A percentile compares a stretch with the other conserved stretches of the same genome.
These are phyloP conservation scores for Enteromius radiatus DNA, from an alignment of 2,797 vertebrate species.

Conservation along the genomic window DNA sequence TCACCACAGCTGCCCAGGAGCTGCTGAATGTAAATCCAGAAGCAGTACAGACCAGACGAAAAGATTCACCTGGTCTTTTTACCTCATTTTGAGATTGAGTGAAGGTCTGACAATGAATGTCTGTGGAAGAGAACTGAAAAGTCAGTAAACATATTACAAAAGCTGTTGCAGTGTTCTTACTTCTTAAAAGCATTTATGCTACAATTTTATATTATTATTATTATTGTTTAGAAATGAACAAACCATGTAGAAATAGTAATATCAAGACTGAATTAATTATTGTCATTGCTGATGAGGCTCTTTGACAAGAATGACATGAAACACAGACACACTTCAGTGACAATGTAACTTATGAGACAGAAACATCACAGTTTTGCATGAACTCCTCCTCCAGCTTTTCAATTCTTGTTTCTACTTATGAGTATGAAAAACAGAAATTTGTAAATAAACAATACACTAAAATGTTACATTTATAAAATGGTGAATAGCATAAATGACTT, in stretches of 20 bases:
- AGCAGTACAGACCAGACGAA: background rate
- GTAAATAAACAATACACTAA: background rate
- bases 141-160: background rate
- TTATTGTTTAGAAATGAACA: background rate
- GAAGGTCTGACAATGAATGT: background rate
- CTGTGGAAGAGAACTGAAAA: background rate
- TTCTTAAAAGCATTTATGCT: background rate
- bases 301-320: background rate
- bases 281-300: background rate
- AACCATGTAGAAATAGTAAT: background rate
- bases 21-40: background rate
- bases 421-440: background rate
- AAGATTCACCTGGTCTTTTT: background rate
- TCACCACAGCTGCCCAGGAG: accelerated
- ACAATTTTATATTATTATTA: background rate
- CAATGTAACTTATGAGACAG: background rate
- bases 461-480: background rate
- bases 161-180: background rate
- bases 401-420: background rate
- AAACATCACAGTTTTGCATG: background rate
- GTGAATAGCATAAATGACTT: background rate
- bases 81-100: background rate
- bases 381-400: slow-evolving; percentile 1
- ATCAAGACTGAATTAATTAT: background rate
- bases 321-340: background rate